These are phyloP conservation scores for Hesperia comma DNA, from an alignment of 2,888 invertebrate genomes.

Conservation along the genomic window DNA sequence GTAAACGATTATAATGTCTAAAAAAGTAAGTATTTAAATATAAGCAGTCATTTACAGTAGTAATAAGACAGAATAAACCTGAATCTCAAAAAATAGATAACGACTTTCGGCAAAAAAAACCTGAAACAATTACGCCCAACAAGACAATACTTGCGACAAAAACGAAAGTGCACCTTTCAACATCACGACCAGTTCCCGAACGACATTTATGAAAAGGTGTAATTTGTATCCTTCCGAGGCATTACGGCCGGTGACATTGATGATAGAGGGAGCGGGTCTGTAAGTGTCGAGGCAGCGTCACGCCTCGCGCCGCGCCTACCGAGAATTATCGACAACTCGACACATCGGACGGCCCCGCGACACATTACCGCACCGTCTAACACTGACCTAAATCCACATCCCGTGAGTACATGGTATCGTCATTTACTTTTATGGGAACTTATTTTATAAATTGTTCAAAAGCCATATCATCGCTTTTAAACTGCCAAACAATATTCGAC, in stretches of 20 bases:
- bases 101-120: too few species aligned
- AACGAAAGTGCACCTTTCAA: background rate
- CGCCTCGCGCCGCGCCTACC: background rate
- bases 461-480: too few species aligned
- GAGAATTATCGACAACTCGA: conserved; percentile 2
- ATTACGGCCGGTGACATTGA: background rate
- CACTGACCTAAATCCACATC: background rate
- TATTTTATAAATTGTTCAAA: too few species aligned
- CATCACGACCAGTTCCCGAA: background rate
- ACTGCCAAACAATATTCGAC: too few species aligned
- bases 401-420: background rate
- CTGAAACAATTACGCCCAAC: too few species aligned
- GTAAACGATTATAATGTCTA: too few species aligned
- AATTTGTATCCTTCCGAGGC: conserved; percentile 12
- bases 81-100: too few species aligned
- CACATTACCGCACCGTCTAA: background rate
- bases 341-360: background rate
- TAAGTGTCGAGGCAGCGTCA: background rate
- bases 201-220: background rate
- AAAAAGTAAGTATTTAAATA: too few species aligned
- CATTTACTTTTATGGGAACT: background rate
- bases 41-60: too few species aligned
- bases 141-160: too few species aligned
- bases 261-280: background rate
- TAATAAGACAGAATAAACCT: too few species aligned